Base-by-base conservation (phyloP, 2,888 invertebrate species). In the Saturnia pavonia region DNA sequence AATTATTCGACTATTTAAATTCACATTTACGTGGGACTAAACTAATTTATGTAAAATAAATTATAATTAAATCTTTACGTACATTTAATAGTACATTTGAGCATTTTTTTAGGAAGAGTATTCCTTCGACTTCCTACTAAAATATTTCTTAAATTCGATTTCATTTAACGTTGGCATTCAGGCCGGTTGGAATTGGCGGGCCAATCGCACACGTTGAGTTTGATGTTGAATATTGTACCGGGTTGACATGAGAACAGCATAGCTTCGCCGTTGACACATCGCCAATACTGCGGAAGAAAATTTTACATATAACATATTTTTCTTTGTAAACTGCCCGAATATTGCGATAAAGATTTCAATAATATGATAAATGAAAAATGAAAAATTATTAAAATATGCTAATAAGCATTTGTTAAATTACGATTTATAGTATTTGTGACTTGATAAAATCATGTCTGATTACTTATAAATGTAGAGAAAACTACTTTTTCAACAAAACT, bases 251-350 rank as follows among this genome's bases (percentile, higher is more conserved):
- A 93, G 84, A 97, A 97, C 77, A 95, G 95, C 68, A 96, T 90
- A 6, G 96, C 96, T 82, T 96, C 95, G 8, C 97, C 97, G 85
- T 97, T 96, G 34, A 97, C 96, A 85, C 98, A 98, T 73, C 97
- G 96, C 92, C 97, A 98, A 82, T 97, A 98, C 97, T 98, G 90
- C n/a, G 65, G 69, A 82, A 83, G 76, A 70, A 78, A 76, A 75
- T 74, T 27, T 65, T 34, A 48, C 57, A 27, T 65, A 19, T 48
- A 69, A 16, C 22, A 40, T 60, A 19, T 69, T 25, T 63, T 69
- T 22, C 54, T 1, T 22, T 54, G 22, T 11, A 54, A 22, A 54
- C 22, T 54, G 9, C 8, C 22, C 7, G 22, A 22, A 22, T 7
- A 22, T 9, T n/a, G 22, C n/a, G 22, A 22, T 9, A 1, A 7